These are phyloP conservation scores for Muscicapa adusta DNA, from an alignment of 2,113 vertebrate species.

Conservation along the genomic window DNA sequence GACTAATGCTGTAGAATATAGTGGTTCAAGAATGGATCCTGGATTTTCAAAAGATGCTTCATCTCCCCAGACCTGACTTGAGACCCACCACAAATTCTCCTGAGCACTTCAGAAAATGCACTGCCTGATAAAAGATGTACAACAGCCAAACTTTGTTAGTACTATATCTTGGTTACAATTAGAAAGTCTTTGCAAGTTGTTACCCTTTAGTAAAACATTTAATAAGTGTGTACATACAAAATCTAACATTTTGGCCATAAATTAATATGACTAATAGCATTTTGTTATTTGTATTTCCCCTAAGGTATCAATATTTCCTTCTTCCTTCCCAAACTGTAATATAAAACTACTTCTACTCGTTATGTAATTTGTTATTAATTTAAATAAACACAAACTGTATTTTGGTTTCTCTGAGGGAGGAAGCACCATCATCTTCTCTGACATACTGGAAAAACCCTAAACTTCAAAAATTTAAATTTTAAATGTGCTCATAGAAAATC, in stretches of 20 bases:
- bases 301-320: background rate
- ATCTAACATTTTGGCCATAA: background rate
- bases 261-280: background rate
- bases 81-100: background rate
- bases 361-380: background rate
- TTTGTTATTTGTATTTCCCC: background rate
- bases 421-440: background rate
- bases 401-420: background rate
- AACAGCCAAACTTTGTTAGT: background rate
- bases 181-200: background rate
- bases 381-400: background rate
- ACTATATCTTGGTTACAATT: background rate
- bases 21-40: background rate
- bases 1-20: background rate
- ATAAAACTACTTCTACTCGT: background rate
- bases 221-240: background rate
- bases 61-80: background rate
- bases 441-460: background rate
- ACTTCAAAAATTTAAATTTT: background rate
- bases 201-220: background rate
- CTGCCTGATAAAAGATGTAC: accelerated
- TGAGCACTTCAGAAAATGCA: background rate
- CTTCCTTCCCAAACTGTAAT: background rate
- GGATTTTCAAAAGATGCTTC: background rate
- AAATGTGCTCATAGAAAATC: background rate